Base-by-base conservation (phyloP, 2,888 invertebrate species). In the Lithophane socia region DNA sequence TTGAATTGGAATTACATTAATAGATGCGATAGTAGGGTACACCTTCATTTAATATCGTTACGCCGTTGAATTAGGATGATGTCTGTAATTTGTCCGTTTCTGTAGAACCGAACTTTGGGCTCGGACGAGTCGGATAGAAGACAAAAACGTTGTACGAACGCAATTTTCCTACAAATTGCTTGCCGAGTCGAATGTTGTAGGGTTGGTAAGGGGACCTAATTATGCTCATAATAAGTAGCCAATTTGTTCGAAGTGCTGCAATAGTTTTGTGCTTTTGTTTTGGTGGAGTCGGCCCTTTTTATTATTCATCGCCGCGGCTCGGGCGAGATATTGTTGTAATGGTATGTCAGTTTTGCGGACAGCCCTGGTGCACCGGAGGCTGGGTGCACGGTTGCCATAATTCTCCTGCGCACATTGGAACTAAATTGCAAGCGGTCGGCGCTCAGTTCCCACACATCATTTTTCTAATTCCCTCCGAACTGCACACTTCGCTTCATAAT, bases 21-120 rank as follows among this genome's bases (percentile, higher is more conserved):
- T 96, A 96, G 95, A 94, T 91, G 79, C 90, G 89, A 92, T 93
- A 92, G 91, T 84, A 89, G 93, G 94, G 92, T 94, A 93, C 94
- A 94, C 96, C 96, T 94, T 95, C 96, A 96, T 96, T 96, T 96
- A 96, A 95, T 96, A 95, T 95, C 91, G 95, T 94, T 94, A 95
- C 93, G 91, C 91, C 90, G 91, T 92, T 91, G 93, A 94, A 94
- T 95, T 94, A 92, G 92, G 93, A 93, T 94, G 94, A 95, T 94
- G 92, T 90, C 89, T 94, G 94, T 94, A 94, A 95, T 95, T 95
- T 95, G 92, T 93, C 88, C 83, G 90, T 92, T 93, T 91, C 84
- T 87, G 77, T 76, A 75, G 82, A 88, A 82, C 68, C 68, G 63
- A 76, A 79, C 67, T 76, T 79, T 79, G 52, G 86, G 75, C 37